These are phyloP conservation scores for Hyla sarda DNA, from an alignment of 2,113 vertebrate species.

Conservation along the genomic window DNA sequence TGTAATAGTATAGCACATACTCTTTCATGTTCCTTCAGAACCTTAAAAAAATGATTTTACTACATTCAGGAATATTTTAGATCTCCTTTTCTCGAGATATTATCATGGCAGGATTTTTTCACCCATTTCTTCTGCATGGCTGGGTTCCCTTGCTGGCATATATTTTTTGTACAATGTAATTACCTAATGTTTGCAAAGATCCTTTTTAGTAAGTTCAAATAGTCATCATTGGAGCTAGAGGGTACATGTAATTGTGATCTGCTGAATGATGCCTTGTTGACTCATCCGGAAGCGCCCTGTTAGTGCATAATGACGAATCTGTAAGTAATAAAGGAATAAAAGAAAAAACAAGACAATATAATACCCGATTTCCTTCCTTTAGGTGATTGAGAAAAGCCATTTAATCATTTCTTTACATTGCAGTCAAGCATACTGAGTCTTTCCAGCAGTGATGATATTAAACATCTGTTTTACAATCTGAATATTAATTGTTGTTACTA, in stretches of 20 bases:
- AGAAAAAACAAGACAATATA: not conserved
- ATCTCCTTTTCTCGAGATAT: not conserved
- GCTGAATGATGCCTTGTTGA: constrained; percentile 42
- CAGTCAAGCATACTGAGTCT: not conserved
- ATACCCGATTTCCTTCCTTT: constrained; percentile 3
- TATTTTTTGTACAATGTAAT: constrained; percentile 13
- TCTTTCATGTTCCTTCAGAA: not conserved
- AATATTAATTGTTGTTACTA: not conserved
- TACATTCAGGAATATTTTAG: not conserved
- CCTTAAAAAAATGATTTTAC: too few species aligned
- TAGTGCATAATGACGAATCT: constrained; percentile 39
- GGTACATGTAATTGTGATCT: constrained; percentile 18
- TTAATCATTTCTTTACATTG: not conserved
- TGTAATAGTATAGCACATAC: not conserved
- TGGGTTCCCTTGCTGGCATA: not conserved
- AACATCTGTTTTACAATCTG: not conserved
- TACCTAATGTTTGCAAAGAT: constrained; percentile 35
- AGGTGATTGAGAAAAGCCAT: not conserved
- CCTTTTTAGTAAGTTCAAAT: not conserved
- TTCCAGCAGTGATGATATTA: not conserved
- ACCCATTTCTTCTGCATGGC: not conserved
- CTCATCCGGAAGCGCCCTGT: constrained; percentile 43
- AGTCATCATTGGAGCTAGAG: constrained; percentile 32
- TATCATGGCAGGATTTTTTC: not conserved
- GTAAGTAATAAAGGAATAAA: not conserved